Evolutionary conservation across 2,888 invertebrate genomes (phyloP), one percentile per base, ranked within the genome.

Genomic region (Temnothorax rugatulus): DNA sequence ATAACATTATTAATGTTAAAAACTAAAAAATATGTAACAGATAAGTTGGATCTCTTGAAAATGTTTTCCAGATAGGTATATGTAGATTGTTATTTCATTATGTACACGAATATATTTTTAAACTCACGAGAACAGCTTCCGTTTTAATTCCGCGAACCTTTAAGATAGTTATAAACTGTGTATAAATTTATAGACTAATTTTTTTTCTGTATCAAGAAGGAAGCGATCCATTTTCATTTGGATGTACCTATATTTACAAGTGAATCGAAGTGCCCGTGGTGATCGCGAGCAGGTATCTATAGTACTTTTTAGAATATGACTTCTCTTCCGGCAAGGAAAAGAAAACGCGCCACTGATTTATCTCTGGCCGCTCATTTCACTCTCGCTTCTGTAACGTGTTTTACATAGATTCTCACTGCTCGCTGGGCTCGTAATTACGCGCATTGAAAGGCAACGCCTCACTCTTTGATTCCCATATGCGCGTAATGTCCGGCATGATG

Each of bases 251-350:
- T 34, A 7, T 79, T 61, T 79, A 71, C 25, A 71, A 79, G 18
- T n/a, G 71, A 54, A 79, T 64, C 21, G 54, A 73, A 57, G 34
- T 63, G 73, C 47, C 29, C 34, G 64, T 4, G 34, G 34, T n/a
- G 54, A 71, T 71, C 50, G 47, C 50, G 59, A 64, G 75, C 74
- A 21, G 25, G 15, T 41, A 41, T 52, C 38, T 21, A 13, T 21
- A 18, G 54, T 52, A 34, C 63, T 77, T 86, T 89, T 88, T 77
- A 82, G 86, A 84, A 87, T 87, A 82, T 81, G 59, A 75, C 63
- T 83, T 84, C 83, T 61, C 84, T 89, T 90, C 87, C 90, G 89
- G 84, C 77, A 83, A 71, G 86, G 87, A 90, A 90, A 90, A 89
- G 88, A 86, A 90, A 90, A 84, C 89, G 75, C 71, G 82, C 76